These are phyloP conservation scores for Macrostomum cliftonense DNA, from an alignment of 2,888 invertebrate genomes.

Conservation along the genomic window DNA sequence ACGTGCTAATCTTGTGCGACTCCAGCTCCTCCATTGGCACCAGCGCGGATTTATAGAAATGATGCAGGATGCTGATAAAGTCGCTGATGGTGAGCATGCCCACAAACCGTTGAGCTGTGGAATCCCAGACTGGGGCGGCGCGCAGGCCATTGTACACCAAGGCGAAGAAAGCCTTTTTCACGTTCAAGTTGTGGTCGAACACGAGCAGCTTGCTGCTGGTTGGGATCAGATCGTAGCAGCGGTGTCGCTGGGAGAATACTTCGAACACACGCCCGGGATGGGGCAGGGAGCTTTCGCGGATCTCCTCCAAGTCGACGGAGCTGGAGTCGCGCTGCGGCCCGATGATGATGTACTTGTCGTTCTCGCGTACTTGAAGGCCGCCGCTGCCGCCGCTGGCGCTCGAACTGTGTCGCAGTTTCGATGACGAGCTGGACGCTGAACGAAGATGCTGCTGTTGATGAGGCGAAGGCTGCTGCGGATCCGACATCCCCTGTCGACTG, in stretches of 20 bases:
- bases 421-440: too few relatives aligned
- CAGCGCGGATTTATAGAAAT: slow-evolving; percentile 65
- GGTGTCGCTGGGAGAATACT: slow-evolving; percentile 89
- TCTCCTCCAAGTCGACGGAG: too few relatives aligned
- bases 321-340: too few relatives aligned
- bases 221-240: slow-evolving; percentile 97
- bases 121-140: slow-evolving; percentile 94
- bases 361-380: too few relatives aligned
- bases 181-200: slow-evolving; percentile 84
- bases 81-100: slow-evolving; percentile 96
- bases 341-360: too few relatives aligned
- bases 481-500: too few relatives aligned
- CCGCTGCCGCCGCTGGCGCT: too few relatives aligned
- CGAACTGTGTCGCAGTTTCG: too few relatives aligned
- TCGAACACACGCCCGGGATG: too few relatives aligned
- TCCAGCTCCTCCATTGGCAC: slow-evolving; percentile 82
- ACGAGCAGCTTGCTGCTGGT: slow-evolving; percentile 97
- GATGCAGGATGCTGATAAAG: slow-evolving; percentile 80
- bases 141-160: slow-evolving; percentile 93
- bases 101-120: slow-evolving; percentile 68
- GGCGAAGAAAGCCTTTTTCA: slow-evolving; percentile 92
- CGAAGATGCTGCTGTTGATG: too few relatives aligned
- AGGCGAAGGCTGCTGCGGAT: too few relatives aligned
- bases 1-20: slow-evolving; percentile 84
- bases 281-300: too few relatives aligned